A percentile compares a stretch with the other conserved stretches of the same genome.
Conservation (phyloP, 1,140 invertebrate genomes). For the Procambarus clarkii region DNA sequence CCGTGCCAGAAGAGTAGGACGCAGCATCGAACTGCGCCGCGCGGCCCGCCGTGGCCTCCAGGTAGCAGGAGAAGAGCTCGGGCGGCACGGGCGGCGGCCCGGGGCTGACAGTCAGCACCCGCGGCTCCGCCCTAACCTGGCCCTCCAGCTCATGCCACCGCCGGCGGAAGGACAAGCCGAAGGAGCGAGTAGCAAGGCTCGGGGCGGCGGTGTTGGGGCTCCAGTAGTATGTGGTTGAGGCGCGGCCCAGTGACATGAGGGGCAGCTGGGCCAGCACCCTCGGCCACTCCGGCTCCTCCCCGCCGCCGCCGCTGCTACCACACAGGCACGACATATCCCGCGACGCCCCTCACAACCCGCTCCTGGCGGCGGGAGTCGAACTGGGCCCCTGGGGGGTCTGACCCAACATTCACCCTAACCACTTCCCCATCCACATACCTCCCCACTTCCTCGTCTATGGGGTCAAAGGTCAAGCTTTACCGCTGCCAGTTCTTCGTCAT, state of each 20-base stretch:
- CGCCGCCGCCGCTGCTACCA: conserved; percentile 10
- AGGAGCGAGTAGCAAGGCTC: conserved; percentile 45
- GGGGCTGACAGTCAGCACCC: not conserved
- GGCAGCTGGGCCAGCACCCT: conserved; percentile 29
- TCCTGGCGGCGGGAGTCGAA: not conserved
- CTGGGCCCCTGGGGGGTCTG: not conserved
- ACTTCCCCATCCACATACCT: not conserved
- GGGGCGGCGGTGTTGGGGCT: conserved; percentile 64
- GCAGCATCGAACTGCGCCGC: conserved; percentile 57
- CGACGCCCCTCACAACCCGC: not conserved
- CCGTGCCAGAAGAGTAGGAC: conserved; percentile 69
- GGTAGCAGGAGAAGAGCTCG: conserved; percentile 68
- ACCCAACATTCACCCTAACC: not conserved
- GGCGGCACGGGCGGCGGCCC: conserved; percentile 58
- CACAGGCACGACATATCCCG: conserved; percentile 62
- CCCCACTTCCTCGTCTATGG: not conserved
- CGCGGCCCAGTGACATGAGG: not conserved
- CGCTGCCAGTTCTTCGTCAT: not conserved
- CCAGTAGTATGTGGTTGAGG: conserved; percentile 61
- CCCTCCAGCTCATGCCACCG: conserved; percentile 66
- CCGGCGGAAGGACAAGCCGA: conserved; percentile 66
- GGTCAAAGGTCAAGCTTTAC: not conserved
- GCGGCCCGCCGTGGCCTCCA: conserved; percentile 68
- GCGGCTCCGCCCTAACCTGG: conserved; percentile 9
- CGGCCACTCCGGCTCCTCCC: conserved; percentile 24